Conservation (phyloP, 2,113 vertebrate species). For the Elephantulus edwardii region DNA sequence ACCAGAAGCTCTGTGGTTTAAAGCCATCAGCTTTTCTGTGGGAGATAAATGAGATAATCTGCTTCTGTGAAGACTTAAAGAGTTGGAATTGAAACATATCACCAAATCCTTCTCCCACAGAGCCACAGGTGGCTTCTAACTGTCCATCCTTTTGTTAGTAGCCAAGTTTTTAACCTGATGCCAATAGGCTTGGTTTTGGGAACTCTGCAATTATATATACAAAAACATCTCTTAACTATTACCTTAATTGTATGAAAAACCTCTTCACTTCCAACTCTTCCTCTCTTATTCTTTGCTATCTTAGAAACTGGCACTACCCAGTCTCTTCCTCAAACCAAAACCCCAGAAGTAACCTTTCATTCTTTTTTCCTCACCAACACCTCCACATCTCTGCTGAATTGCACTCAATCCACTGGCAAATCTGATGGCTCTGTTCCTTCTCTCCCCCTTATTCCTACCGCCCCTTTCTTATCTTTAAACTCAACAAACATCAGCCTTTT, state of each 20-base stretch:
- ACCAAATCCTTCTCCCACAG: no score
- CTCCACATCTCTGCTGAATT: not conserved
- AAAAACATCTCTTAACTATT: no score
- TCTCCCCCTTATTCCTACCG: not conserved
- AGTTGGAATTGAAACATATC: no score
- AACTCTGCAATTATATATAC: not conserved
- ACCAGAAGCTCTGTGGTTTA: not conserved
- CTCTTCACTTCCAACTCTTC: not conserved
- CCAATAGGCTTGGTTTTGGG: not conserved
- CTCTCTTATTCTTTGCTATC: not conserved
- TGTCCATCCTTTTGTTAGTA: not conserved
- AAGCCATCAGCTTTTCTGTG: not conserved
- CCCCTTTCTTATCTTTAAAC: not conserved
- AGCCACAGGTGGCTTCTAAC: no score
- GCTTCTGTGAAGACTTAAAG: not conserved
- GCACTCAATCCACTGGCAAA: not conserved
- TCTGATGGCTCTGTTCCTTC: not conserved
- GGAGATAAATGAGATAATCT: not conserved
- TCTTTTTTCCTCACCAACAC: not conserved
- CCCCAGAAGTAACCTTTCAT: not conserved
- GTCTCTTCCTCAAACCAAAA: not conserved
- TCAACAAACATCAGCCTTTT: not conserved
- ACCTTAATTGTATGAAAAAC: no score
- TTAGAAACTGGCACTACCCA: not conserved
- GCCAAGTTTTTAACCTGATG: not conserved